Evolutionary conservation across 2,113 vertebrate species (phyloP), one percentile per base, ranked within the genome.

Genomic region (Pelvicachromis taeniatus): DNA sequence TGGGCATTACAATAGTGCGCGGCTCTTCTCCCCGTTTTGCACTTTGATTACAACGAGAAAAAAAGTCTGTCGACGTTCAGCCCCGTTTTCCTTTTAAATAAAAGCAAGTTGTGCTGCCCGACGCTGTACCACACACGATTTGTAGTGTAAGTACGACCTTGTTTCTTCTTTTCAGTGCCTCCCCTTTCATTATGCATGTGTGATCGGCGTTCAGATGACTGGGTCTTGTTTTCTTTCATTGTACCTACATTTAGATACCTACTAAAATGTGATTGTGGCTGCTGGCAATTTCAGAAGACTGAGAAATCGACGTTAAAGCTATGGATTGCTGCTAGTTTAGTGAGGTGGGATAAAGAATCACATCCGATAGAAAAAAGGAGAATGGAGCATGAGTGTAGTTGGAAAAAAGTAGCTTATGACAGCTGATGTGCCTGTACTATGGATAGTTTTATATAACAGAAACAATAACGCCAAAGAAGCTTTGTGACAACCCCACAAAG

Each of bases 401-500:
- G 12, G 73, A 85, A 61, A 65, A 50, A 50, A 26, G 10, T 21
- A 78, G 59, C 78, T 23, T 40, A 35, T 68, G 56, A 79, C 23
- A 33, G 35, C 56, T 54, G 45, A 59, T 79, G 77, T 42, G 26
- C 42, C 65, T 13, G 6, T 45, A 59, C 58, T 16, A 65, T 45
- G 48, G 42, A 78, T 61, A 55, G 85, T 83, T 75, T 70, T 56
- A 17, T 17, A 53, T 53, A 75, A 59, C 80, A 42, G 55, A 75
- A 78, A 82, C 33, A 89, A 85, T 88, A 50, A 85, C 26, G 21
- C 16, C 2, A 5, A 79, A 48, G 35, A 80, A 55, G 19, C 23
- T 45, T 45, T 70, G 65, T 55, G 81, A 90, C 85, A 82, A 61
- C 59, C 59, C n/a, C 29, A 86, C 80, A 85, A 85, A 90, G 79